These are phyloP conservation scores for Thera obeliscata DNA, from an alignment of 2,888 invertebrate genomes.

Conservation along the genomic window DNA sequence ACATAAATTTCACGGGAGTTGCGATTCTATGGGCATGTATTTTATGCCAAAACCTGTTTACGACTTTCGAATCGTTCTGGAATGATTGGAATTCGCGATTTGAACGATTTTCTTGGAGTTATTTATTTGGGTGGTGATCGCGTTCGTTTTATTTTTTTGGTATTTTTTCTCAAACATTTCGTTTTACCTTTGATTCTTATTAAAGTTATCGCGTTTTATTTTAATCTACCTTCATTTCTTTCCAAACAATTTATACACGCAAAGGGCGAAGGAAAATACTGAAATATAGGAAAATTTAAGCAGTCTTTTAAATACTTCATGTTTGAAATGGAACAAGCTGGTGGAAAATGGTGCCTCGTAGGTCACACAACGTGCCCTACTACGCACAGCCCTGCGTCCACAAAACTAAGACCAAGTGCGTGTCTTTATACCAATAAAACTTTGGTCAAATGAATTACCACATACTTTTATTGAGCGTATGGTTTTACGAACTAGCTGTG, in stretches of 20 bases:
- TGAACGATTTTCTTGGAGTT: constrained; percentile 21
- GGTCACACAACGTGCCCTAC: no score
- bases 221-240: not conserved
- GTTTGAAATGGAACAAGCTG: no score
- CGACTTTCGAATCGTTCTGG: constrained; percentile 21
- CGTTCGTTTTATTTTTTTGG: constrained; percentile 4
- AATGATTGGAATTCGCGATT: constrained; percentile 27
- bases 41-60: constrained; percentile 13
- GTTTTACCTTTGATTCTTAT: not conserved
- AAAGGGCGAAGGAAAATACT: not conserved
- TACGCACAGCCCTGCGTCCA: no score
- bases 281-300: no score
- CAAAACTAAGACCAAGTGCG: constrained; percentile 26
- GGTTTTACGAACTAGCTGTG: constrained; percentile 22
- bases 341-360: no score
- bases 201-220: not conserved
- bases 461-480: constrained; percentile 46
- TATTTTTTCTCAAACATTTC: constrained; percentile 8
- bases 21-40: constrained; percentile 11
- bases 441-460: constrained; percentile 53
- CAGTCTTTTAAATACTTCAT: no score
- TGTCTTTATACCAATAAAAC: constrained; percentile 53
- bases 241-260: not conserved
- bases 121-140: constrained; percentile 20
- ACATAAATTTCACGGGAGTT: not conserved